Evolutionary conservation across 2,113 vertebrate species (phyloP), one percentile per base, ranked within the genome.

Genomic region (Myxocyprinus asiaticus): DNA sequence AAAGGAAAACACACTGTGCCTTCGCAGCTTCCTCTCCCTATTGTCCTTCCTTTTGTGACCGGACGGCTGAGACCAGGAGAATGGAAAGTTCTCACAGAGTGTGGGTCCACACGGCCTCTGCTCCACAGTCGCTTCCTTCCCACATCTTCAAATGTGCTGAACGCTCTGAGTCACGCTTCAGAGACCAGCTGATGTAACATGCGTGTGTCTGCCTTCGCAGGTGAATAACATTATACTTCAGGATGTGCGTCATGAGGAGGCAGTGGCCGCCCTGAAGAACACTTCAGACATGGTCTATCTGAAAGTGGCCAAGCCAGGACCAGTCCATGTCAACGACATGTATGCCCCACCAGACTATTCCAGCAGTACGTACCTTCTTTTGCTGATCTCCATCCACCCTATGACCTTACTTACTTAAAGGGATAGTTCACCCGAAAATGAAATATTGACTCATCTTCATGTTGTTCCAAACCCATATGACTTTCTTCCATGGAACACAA

Each of bases 211-310:
- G 11, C 82, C 74, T 65, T 0, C 77, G 2, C 90, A 99, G 98
- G 97, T 98, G 88, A 99, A 99, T 81, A 98, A 99, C 90, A 98
- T 96, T 1, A 94, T 97, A 87, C 94, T 99, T 81, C 96, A 99
- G 91, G 98, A 99, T 0, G 97, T 99, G 86, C 94, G 97, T 91
- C 98, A 99, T 0, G 98, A 99, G 86, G 97, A 99, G 90, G 98
- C 98, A 0, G 98, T 99, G 85, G 97, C 97, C 0, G 96, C 97
- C 0, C 92, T 99, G 88, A 99, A 99, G 93, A 99, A 99, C 91
- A 99, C 97, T 66, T 99, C 97, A 0, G 98, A 99, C 78, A 98
- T 99, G 96, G 98, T 99, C 83, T 99, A 99, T 91, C 92, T 99
- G 85, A 99, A 99, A 87, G 98, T 99, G 91, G 96, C 97, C 89